Evolutionary conservation across 1,140 invertebrate species (phyloP), one percentile per base, ranked within the genome.

Genomic region (Thaumatotibia leucotreta): DNA sequence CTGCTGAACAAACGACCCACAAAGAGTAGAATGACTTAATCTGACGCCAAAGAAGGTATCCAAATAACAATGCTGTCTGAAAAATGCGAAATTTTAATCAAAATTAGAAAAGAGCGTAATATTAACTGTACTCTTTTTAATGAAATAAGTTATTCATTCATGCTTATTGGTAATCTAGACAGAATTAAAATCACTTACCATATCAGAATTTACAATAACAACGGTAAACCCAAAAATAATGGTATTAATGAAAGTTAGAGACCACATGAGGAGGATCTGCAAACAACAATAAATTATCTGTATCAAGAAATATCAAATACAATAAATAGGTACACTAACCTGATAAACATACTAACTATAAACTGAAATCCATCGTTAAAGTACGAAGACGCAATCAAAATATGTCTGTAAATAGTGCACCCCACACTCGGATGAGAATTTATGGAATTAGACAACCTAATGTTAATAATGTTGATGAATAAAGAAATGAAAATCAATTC

Each of bases 281-380:
- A 77, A 74, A 32, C 22, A 62, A 67, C 5, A 50, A 49, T 39
- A 32, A 52, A 27, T 23, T 33, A 20, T n/a, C 6, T 5, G 8
- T 8, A 20, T 20, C n/a, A 17, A 6, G n/a, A 8, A 45, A 45
- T 14, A n/a, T 17, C 14, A 17, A 1, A 0, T n/a, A 4, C 8
- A 14, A 45, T 8, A 5, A 1, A 45, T 45, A 45, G 14, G 17
- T 45, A 45, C 39, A 45, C n/a, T n/a, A n/a, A n/a, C n/a, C 24
- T 22, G 24, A 61, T 20, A 32, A 50, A 10, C 52, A 14, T 52
- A 70, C 73, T 78, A 64, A 83, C 83, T 32, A 63, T 67, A n/a
- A 69, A 35, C 64, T 66, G 73, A 61, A 69, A 82, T 45, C 82
- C 76, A 61, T 80, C 75, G 64, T 76, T 74, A 5, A 86, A 65